Base-by-base conservation (phyloP, 2,113 vertebrate species). In the Pachycephala philippinensis region DNA sequence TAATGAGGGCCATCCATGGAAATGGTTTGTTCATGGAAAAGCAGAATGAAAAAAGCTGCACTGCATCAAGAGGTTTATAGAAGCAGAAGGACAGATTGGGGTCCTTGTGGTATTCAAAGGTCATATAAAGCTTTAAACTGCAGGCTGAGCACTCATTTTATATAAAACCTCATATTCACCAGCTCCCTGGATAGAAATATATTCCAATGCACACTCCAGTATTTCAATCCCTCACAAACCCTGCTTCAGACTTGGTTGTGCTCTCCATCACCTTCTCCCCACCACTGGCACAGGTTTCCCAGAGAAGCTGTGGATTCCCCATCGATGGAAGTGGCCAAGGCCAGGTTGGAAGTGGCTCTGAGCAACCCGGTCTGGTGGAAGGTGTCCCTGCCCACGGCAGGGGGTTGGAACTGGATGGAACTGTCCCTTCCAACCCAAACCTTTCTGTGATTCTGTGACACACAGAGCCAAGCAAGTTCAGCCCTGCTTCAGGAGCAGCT, bases 351-450 rank as follows among this genome's bases (percentile, higher is more conserved):
- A 9, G 30, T 0, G 10, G 8, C 30, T 52, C 24, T 52, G 59
- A 45, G 59, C 45, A n/a, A 0, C 7, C 33, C 60, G 26, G 7
- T 3, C 0, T 13, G 7, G 13, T 20, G n/a, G 22, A 13, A 47
- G 18, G 2, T 31, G 35, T 3, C 6, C 10, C 47, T 86, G 39
- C 21, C 23, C 24, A 6, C 1, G 12, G 33, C 50, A 59, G 9
- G n/a, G 13, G 1, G 0, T 6, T 47, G 53, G 11, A 80, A 13
- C 26, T 13, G 42, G 26, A 4, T 40, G 39, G 5, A 39, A 39
- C 22, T 18, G n/a, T 54, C 12, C 30, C 30, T 45, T 27, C 44
- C 44, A 15, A 9, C 16, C 24, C 65, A 65, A 4, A 20, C 12
- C 4, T 1, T 1, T 47, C 45, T 37, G 39, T 53, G 27, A 35